Conservation (phyloP, 1,140 invertebrate species). For the Saccostrea glomerata region DNA sequence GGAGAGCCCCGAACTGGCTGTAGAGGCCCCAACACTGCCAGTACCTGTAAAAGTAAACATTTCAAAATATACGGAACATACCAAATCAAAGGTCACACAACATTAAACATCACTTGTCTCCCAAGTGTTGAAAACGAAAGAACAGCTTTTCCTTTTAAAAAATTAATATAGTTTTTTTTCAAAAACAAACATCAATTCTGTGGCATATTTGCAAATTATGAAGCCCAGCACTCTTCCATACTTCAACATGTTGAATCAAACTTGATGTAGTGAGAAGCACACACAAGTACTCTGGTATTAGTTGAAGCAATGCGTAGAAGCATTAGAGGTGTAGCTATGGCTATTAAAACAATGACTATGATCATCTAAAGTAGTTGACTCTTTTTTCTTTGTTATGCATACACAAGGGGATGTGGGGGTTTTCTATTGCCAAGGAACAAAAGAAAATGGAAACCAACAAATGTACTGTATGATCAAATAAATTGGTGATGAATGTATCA, state of each 20-base stretch:
- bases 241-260: background rate
- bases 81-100: background rate
- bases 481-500: background rate
- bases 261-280: background rate
- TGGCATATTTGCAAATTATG: background rate
- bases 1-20: slow-evolving; percentile 37
- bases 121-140: background rate
- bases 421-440: background rate
- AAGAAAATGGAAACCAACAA: background rate
- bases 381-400: background rate
- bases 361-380: background rate
- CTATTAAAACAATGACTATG: background rate
- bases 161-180: background rate
- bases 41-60: slow-evolving; percentile 17
- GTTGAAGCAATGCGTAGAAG: slow-evolving; percentile 24
- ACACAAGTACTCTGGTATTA: background rate
- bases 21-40: slow-evolving; percentile 28
- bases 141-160: background rate
- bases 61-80: background rate
- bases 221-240: background rate
- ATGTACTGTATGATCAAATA: background rate
- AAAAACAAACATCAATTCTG: background rate
- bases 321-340: background rate
- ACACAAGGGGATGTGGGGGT: background rate
- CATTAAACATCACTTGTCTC: background rate